Base-by-base conservation (phyloP, 2,113 vertebrate species). In the Eurystomus gularis region DNA sequence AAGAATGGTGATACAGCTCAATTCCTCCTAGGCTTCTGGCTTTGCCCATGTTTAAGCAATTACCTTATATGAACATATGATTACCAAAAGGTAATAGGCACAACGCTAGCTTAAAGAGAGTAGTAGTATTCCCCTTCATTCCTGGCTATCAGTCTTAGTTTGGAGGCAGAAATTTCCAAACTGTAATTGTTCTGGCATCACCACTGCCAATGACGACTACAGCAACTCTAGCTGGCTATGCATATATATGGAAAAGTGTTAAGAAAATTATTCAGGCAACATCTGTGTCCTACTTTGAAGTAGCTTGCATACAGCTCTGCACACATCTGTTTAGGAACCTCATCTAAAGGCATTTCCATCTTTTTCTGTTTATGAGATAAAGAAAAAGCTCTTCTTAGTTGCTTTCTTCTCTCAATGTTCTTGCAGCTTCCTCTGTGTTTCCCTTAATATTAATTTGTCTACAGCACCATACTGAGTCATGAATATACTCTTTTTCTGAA, bases 241-340 rank as follows among this genome's bases (percentile, higher is more conserved):
- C 35, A 71, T 1, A 0, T 62, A 42, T 19, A 60, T 17, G 16
- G 51, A 86, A 80, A 73, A 73, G 12, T 7, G 33, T 51, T 91
- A 61, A 51, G 39, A 79, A 88, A 91, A 93, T 94, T 91, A 91
- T 89, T 95, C 91, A 94, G 86, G 55, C 72, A 93, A 86, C 94
- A 91, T 95, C 94, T 97, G 93, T 86, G 93, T 81, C 95, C 91
- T 96, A 91, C 86, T 97, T 97, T 78, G 83, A 96, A 95, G 72
- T 55, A 82, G 69, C 48, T 84, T 92, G 76, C 0, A 0, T 78
- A 94, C 48, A 64, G 65, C 77, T 95, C 77, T 84, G 72, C 48
- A 64, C 80, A 95, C 93, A 96, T 94, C 93, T 91, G 77, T 89
- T 97, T 89, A 94, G 52, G 76, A 94, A 89, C 51, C 55, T 94